Conservation (phyloP, 2,113 vertebrate genomes). For the Mobula hypostoma region DNA sequence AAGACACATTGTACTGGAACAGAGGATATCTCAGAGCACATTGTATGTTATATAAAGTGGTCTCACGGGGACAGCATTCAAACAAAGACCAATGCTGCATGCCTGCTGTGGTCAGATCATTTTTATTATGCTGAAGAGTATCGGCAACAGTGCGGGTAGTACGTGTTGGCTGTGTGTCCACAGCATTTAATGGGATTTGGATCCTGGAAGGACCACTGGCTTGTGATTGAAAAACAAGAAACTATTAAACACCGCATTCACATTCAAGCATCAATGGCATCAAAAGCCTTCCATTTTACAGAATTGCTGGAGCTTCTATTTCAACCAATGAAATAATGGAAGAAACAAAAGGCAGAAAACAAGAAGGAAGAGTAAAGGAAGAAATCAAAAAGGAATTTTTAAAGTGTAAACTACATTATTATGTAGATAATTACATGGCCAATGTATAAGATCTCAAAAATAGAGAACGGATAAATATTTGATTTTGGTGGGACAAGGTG, state of each 20-base stretch:
- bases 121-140: background rate
- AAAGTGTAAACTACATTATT: background rate
- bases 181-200: background rate
- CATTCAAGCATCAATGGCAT: background rate
- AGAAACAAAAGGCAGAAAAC: background rate
- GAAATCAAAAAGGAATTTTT: background rate
- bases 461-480: background rate
- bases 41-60: constrained; percentile 4
- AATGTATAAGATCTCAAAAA: background rate
- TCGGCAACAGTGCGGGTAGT: background rate
- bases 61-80: constrained; percentile 3
- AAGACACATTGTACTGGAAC: background rate
- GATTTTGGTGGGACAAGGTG: background rate
- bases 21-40: background rate
- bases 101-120: background rate
- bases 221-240: background rate
- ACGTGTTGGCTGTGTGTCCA: background rate
- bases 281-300: background rate
- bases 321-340: background rate
- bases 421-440: background rate
- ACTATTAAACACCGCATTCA: background rate
- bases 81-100: background rate
- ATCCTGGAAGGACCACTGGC: background rate
- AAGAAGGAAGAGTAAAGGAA: background rate
- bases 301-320: background rate